phyloP scores from a whole-genome alignment of 2,888 invertebrate genomes.

The Omphaloscelis lunosa region DNA sequence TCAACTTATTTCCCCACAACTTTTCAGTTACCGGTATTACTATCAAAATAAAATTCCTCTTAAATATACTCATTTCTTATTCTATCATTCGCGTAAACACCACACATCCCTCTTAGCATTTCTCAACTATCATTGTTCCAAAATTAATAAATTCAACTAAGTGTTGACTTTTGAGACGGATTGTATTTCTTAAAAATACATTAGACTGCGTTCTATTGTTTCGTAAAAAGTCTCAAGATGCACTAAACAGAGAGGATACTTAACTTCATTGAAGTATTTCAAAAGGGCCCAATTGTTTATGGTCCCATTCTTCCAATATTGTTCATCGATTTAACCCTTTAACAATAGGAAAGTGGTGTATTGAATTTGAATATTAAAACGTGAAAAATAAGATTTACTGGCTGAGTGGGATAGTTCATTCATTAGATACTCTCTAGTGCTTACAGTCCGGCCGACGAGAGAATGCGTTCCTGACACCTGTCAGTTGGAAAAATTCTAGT shows the following conservation, averaged over 20 bases:
- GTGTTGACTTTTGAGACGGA: neutral
- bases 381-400: neutral
- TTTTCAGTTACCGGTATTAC: too few relatives aligned
- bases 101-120: too few relatives aligned
- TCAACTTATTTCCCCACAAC: too few relatives aligned
- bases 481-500: too few relatives aligned
- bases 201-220: neutral
- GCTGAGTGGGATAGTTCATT: neutral
- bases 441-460: neutral
- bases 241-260: constrained; percentile 21
- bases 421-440: neutral
- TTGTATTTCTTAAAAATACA: neutral
- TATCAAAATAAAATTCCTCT: too few relatives aligned
- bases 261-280: constrained; percentile 30
- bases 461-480: too few relatives aligned
- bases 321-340: neutral
- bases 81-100: too few relatives aligned
- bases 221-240: constrained; percentile 2
- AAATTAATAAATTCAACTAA: neutral
- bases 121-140: too few relatives aligned
- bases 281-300: constrained; percentile 13
- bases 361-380: neutral
- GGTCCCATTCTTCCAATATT: neutral
- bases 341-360: too few relatives aligned
- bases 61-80: too few relatives aligned